Base-by-base conservation (phyloP, 2,113 vertebrate species). In the Eretmochelys imbricata region DNA sequence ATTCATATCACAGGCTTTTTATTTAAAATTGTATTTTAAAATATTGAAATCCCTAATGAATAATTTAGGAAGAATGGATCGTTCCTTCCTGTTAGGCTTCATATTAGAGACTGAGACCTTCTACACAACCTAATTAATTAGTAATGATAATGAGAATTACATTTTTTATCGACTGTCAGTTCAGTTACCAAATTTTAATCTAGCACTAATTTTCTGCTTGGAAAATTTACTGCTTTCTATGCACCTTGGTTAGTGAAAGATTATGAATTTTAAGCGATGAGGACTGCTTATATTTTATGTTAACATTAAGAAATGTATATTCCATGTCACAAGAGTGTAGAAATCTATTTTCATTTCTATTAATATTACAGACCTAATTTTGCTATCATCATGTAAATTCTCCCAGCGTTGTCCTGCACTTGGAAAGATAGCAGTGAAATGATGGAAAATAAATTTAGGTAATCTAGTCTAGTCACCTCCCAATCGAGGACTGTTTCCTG, bases 1-100 rank as follows among this genome's bases (percentile, higher is more conserved):
- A 96, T 91, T 78, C 83, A 95, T 97, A 96, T 96, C 91, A 88
- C 93, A 96, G 49, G 46, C 50, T 78, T 94, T 76, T 82, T 42
- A 42, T 49, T 96, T 93, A 91, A 76, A 53, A 10, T 85, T 94
- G 94, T 86, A 94, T 96, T 95, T 80, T 87, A 91, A 92, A 88
- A 80, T 80, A 57, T 79, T 88, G 51, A 86, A 92, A 92, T 79
- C 86, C 78, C 79, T 96, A 82, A 97, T 91, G 27, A 96, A 97
- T 96, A 96, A 90, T 84, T 91, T 89, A 82, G 2, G 42, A 83
- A 69, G 85, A 92, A 86, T 89, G 87, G 86, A 93, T 31, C 19
- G 10, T 38, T 93, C 31, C 59, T 85, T 96, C 55, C 78, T 93
- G 50, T 79, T 83, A 78, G 42, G 38, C 59, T 96, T 35, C 42